Conservation (phyloP, 2,797 vertebrate species). For the Scyliorhinus canicula region DNA sequence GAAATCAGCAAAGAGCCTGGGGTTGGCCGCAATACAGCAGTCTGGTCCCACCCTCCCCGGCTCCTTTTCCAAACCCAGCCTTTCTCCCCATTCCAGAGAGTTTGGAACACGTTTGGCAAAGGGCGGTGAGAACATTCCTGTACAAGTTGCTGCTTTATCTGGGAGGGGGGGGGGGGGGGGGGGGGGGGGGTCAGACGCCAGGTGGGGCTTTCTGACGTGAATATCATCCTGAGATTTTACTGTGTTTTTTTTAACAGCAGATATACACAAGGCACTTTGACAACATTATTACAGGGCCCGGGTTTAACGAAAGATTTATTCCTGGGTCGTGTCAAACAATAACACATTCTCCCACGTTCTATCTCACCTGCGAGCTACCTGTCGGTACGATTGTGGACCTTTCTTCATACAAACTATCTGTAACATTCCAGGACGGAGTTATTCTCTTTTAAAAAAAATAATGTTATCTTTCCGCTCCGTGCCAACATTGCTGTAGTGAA, state of each 20-base stretch:
- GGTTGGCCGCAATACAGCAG: neutral
- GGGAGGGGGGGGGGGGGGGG: neutral
- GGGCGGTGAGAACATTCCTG: neutral
- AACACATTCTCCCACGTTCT: neutral
- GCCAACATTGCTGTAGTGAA: neutral
- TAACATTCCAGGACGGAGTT: neutral
- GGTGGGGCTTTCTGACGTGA: neutral
- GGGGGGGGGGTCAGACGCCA: too few relatives aligned
- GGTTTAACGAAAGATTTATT: too few relatives aligned
- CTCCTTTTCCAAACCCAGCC: neutral
- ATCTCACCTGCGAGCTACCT: too few relatives aligned
- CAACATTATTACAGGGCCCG: neutral
- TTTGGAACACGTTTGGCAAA: neutral
- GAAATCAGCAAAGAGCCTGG: neutral
- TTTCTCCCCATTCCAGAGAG: neutral
- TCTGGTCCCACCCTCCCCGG: too few relatives aligned
- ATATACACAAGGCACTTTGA: neutral
- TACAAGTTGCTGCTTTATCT: neutral
- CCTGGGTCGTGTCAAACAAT: too few relatives aligned
- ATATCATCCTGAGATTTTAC: neutral
- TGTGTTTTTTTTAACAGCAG: neutral
- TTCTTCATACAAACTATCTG: neutral
- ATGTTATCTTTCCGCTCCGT: neutral
- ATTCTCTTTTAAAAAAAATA: neutral
- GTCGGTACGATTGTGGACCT: too few relatives aligned